Evolutionary conservation across 2,888 invertebrate species (phyloP).

Genomic region (Tridacna crocea): DNA sequence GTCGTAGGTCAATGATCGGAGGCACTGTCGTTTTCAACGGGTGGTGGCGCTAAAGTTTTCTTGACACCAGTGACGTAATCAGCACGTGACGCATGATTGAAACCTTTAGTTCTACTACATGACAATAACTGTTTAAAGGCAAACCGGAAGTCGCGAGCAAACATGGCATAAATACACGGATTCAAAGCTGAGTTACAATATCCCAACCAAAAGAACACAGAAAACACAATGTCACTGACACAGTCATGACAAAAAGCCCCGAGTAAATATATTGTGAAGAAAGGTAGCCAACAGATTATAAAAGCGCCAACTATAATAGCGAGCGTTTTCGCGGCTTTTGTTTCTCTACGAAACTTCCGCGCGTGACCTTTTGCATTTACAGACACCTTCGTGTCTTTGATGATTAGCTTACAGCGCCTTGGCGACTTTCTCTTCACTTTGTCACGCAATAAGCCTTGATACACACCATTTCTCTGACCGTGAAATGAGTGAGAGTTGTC

Average conservation of each 20-base stretch:
- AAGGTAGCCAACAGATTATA: conserved; percentile 98
- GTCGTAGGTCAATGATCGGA: conserved; percentile 48
- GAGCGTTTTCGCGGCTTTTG: conserved; percentile 97
- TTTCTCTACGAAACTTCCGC: conserved; percentile 94
- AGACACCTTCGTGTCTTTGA: conserved; percentile 56
- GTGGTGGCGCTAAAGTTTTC: conserved; percentile 34
- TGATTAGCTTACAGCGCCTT: conserved; percentile 40
- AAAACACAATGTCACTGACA: conserved; percentile 92
- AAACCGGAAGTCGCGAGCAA: conserved; percentile 97
- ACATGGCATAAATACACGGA: conserved; percentile 96
- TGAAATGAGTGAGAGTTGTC: not conserved
- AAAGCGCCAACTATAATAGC: conserved; percentile 99
- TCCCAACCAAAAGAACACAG: conserved; percentile 97
- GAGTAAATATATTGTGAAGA: conserved; percentile 97
- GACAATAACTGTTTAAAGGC: conserved; percentile 95
- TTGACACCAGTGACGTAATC: conserved; percentile 49
- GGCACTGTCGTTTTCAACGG: conserved; percentile 59
- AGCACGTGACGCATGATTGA: conserved; percentile 50
- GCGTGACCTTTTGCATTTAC: conserved; percentile 94
- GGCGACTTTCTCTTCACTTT: conserved; percentile 11
- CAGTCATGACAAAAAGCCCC: conserved; percentile 92
- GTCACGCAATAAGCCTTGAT: conserved; percentile 19
- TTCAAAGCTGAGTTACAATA: conserved; percentile 99
- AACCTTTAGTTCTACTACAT: conserved; percentile 55
- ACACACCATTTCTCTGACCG: conserved; percentile 4